Evolutionary conservation across 2,888 invertebrate genomes (phyloP), one percentile per base, ranked within the genome.

Genomic region (Cephus spinipes): DNA sequence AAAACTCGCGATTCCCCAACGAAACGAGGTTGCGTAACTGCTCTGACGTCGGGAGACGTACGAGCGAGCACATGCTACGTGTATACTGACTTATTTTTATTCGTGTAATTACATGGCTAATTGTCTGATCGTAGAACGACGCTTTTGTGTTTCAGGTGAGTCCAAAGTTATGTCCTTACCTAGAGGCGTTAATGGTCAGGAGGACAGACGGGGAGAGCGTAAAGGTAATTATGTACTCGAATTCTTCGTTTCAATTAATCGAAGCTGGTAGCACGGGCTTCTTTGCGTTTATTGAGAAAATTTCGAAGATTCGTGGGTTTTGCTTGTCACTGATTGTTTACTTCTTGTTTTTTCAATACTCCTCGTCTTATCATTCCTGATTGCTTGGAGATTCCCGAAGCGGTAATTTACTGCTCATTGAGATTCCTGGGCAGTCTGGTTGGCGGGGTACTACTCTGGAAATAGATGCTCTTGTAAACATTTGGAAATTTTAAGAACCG

Each of bases 131-230:
- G 71, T 32, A 71, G 31, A 71, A 32, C 33, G 31, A 32, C 31
- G 32, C 69, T 78, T 79, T 81, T 85, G 31, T 85, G 83, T 90
- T 90, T 0, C 89, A 90, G 90, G 90, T 90, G 90, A 90, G 90
- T 90, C 85, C 6, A 88, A 87, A 84, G 81, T 85, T 82, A 87
- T 86, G 79, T 84, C 84, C 76, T 76, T 87, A 77, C 82, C 86
- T 15, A 87, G 85, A 83, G 82, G 79, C 77, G 78, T 76, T 36
- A 23, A 55, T 23, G 55, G 23, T 55, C 55, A 55, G 55, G 23
- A 55, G 2, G 55, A 23, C 23, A 9, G 55, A 3, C 23, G 55
- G 0, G 2, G 55, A 2, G 55, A 55, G 0, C 23, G 55, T 23
- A 55, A 55, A 55, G 55, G 55, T 55, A 55, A 55, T 15, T 6